Evolutionary conservation across 2,797 vertebrate species (phyloP).

Genomic region (Mycteria americana): DNA sequence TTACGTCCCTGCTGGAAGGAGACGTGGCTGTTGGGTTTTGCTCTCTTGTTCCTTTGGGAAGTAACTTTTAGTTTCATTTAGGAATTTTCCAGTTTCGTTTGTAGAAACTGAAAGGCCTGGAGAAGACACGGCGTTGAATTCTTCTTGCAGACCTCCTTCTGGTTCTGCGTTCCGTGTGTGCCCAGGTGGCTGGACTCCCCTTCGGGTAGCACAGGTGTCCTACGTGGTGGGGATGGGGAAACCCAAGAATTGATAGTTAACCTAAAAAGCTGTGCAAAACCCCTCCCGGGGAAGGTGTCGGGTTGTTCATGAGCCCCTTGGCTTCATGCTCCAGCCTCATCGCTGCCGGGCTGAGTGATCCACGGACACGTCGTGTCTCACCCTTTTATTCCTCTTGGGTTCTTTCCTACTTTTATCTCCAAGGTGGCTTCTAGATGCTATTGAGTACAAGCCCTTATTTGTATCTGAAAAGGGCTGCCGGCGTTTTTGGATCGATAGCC

Average conservation of each 20-base stretch:
- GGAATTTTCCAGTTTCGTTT: neutral
- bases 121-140: neutral
- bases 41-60: neutral
- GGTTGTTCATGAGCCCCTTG: neutral
- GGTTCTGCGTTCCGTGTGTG: neutral
- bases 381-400: neutral
- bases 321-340: neutral
- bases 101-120: neutral
- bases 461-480: neutral
- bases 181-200: fast-evolving
- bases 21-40: neutral
- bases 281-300: neutral
- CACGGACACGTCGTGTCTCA: fast-evolving
- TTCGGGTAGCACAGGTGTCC: fast-evolving
- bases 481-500: fast-evolving
- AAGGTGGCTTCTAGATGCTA: neutral
- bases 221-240: neutral
- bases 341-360: neutral
- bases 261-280: neutral
- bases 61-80: neutral
- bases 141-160: neutral
- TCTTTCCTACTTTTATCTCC: neutral
- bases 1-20: neutral
- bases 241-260: neutral
- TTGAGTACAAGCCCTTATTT: neutral